Conservation (phyloP, 2,888 invertebrate species). For the Chelonus formosanus region DNA sequence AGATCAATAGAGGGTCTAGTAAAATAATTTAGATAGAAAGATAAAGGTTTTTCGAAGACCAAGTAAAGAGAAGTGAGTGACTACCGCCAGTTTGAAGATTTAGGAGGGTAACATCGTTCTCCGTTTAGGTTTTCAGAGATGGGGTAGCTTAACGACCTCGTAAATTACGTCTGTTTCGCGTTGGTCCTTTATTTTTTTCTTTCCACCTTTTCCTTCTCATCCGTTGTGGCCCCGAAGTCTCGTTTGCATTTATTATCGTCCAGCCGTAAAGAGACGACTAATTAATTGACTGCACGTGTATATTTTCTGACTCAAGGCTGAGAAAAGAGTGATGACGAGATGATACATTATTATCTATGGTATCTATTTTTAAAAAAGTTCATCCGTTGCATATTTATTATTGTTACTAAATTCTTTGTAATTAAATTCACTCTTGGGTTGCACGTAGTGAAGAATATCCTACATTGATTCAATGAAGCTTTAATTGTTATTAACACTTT, state of each 20-base stretch:
- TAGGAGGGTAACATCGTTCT: constrained; percentile 44
- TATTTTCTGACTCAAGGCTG: constrained; percentile 16
- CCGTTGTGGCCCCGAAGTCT: constrained; percentile 30
- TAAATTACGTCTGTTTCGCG: constrained; percentile 43
- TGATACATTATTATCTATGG: neutral
- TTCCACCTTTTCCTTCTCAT: constrained; percentile 24
- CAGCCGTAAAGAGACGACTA: constrained; percentile 30
- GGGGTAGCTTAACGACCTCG: constrained; percentile 45
- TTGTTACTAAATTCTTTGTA: no score
- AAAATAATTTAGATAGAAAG: constrained; percentile 28
- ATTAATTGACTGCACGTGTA: constrained; percentile 36
- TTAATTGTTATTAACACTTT: no score
- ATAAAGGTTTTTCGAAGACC: constrained; percentile 25
- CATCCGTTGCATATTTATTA: no score
- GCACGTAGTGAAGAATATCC: no score
- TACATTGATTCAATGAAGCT: no score
- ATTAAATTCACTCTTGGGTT: no score
- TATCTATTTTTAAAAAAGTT: no score
- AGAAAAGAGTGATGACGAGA: neutral
- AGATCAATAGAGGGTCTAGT: constrained; percentile 28
- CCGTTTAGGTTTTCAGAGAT: constrained; percentile 37
- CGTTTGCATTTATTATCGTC: constrained; percentile 39
- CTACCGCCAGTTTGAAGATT: constrained; percentile 41
- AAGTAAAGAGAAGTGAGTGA: constrained; percentile 38
- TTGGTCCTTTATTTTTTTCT: constrained; percentile 38